phyloP scores from a whole-genome alignment of 2,797 vertebrate genomes.

The Bovichtus diacanthus region DNA sequence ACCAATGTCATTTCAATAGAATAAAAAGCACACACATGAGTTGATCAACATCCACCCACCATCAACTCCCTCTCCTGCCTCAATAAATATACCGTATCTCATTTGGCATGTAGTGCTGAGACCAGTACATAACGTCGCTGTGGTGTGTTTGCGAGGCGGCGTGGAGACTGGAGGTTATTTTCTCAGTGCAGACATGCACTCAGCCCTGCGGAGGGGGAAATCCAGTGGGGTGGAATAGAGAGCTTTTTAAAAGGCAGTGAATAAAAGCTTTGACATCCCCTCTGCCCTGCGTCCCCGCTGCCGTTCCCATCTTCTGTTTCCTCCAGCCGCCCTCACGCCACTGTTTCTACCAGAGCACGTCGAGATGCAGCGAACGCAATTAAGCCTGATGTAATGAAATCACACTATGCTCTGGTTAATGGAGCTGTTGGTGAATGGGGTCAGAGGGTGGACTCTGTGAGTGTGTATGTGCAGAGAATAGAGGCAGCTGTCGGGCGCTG shows the following conservation, averaged over 20 bases:
- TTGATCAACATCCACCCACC: constrained; percentile 7
- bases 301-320: constrained; percentile 55
- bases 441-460: constrained; percentile 53
- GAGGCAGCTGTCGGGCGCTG: constrained; percentile 58
- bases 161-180: constrained; percentile 60
- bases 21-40: constrained; percentile 19
- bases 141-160: constrained; percentile 47
- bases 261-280: constrained; percentile 86
- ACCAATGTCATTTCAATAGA: constrained; percentile 1
- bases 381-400: constrained; percentile 82
- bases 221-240: constrained; percentile 62
- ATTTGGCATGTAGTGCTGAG: constrained; percentile 31
- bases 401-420: constrained; percentile 79
- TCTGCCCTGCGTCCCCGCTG: constrained; percentile 64
- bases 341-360: constrained; percentile 64
- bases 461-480: constrained; percentile 6
- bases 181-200: constrained; percentile 52
- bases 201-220: constrained; percentile 43
- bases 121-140: constrained; percentile 19
- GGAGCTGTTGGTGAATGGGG: constrained; percentile 73
- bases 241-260: constrained; percentile 83
- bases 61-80: neutral
- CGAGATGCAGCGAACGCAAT: constrained; percentile 76
- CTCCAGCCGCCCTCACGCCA: constrained; percentile 53
- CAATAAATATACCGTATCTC: constrained; percentile 8